Evolutionary conservation across 2,113 vertebrate genomes (phyloP), one percentile per base, ranked within the genome.

Genomic region (Oreotrochilus melanogaster): DNA sequence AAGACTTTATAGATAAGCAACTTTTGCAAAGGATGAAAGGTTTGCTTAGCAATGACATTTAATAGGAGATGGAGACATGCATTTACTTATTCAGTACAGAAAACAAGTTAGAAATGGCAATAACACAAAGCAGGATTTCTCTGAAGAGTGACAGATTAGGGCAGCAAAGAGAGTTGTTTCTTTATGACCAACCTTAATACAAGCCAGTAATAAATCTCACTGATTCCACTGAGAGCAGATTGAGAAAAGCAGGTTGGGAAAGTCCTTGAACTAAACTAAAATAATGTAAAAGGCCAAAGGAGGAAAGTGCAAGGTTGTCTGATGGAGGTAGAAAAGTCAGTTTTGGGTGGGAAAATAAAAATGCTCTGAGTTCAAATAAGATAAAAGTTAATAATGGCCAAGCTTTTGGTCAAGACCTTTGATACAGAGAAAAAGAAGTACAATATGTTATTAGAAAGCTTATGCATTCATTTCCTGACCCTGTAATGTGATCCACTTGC

Each of bases 31-130:
- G 78, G 85, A 79, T 14, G 0, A 71, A 94, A 85, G 43, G 42
- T 71, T 81, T 94, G 74, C 88, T 94, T 88, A 80, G 71, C 75
- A 86, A 33, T 94, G 94, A 48, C 69, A 91, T 80, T 93, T 88
- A 95, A 25, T 42, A 51, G 48, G 33, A 76, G 75, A 54, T 83
- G 67, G 72, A 88, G 51, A 43, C 76, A 70, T 15, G 24, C 69
- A 62, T 86, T 86, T 91, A 31, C 27, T 70, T 79, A 69, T 7
- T 91, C 45, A 79, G 85, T 93, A 23, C 16, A 89, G 72, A 54
- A 79, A 47, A 13, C 12, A 5, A 33, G 64, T 73, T 66, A 76
- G 56, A 83, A 90, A 64, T 86, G 65, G 30, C 67, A 88, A 31
- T 70, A 62, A 39, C 56, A 80, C 51, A 80, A 86, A 81, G 9